Base-by-base conservation (phyloP, 2,888 invertebrate genomes). In the Orthosia cruda region DNA sequence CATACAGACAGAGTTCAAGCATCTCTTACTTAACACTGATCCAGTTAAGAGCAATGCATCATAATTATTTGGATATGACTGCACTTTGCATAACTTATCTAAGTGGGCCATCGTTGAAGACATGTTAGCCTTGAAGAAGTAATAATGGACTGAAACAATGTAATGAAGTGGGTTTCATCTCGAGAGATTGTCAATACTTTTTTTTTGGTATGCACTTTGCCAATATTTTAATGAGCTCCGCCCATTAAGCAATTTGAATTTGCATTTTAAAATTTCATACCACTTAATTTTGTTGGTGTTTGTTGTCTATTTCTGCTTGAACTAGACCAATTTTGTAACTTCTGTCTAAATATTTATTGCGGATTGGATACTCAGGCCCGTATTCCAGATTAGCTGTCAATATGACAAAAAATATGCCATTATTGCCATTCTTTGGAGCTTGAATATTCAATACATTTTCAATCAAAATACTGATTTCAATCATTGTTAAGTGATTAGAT, bases 21-120 rank as follows among this genome's bases (percentile, higher is more conserved):
- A 68, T 59, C 45, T 61, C 0, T 79, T 75, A 71, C 50, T n/a
- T 40, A 50, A 70, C 26, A 52, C 18, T 61, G 65, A 50, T 73
- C 73, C 55, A 83, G 64, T 68, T 78, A 50, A 26, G 13, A 64
- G 62, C 40, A 55, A 80, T 78, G 73, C 32, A 73, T 72, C 52
- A 59, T 64, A 65, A 78, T 47, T 55, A 62, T 71, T 61, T 58
- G 45, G 13, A 40, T 77, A 32, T 62, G 77, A 65, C 64, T 80
- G 73, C 83, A 79, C 73, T 83, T 81, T 79, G 65, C 74, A 83
- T 83, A 83, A 83, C 45, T 64, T 79, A 79, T 81, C 83, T 74
- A 69, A 79, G 65, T 81, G 12, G 83, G 54, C 18, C 73, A 83
- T 83, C 83, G 23, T 45, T 52, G 62, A 64, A 65, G 59, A 83